Evolutionary conservation across 2,888 invertebrate genomes (phyloP).

Genomic region (Zygaena filipendulae): DNA sequence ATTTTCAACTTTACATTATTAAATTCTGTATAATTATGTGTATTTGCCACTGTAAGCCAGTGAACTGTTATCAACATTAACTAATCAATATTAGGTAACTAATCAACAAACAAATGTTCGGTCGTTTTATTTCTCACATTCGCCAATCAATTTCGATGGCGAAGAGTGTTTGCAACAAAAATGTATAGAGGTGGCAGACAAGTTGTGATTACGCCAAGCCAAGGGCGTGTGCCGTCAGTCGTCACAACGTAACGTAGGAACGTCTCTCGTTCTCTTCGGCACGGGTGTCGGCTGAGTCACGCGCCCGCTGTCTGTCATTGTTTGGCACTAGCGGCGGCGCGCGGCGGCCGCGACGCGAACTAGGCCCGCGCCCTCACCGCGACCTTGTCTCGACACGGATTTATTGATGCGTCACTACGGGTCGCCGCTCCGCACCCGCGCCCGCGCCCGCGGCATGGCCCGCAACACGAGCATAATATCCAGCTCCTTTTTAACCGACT

Average conservation of each 20-base stretch:
- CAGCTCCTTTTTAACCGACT: too few relatives aligned
- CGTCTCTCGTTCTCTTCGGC: slow-evolving; percentile 7
- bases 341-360: slow-evolving; percentile 27
- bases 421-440: slow-evolving; percentile 22
- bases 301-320: slow-evolving; percentile 45
- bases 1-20: too few relatives aligned
- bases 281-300: slow-evolving; percentile 50
- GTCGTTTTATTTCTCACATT: too few relatives aligned
- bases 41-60: too few relatives aligned
- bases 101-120: too few relatives aligned
- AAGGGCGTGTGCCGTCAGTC: slow-evolving; percentile 3
- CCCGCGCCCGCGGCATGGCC: too few relatives aligned
- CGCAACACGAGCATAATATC: too few relatives aligned
- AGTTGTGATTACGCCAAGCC: slow-evolving; percentile 23
- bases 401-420: slow-evolving; percentile 58
- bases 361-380: slow-evolving; percentile 54
- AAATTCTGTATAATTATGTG: too few relatives aligned
- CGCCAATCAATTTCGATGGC: too few relatives aligned
- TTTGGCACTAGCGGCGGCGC: slow-evolving; percentile 27
- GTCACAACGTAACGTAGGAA: slow-evolving; percentile 1
- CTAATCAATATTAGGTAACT: too few relatives aligned
- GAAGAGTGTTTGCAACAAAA: slow-evolving; percentile 15
- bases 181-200: slow-evolving; percentile 10
- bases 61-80: too few relatives aligned
- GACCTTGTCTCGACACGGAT: slow-evolving; percentile 64